Base-by-base conservation (phyloP, 1,140 invertebrate genomes). In the Lucilia cuprina region DNA sequence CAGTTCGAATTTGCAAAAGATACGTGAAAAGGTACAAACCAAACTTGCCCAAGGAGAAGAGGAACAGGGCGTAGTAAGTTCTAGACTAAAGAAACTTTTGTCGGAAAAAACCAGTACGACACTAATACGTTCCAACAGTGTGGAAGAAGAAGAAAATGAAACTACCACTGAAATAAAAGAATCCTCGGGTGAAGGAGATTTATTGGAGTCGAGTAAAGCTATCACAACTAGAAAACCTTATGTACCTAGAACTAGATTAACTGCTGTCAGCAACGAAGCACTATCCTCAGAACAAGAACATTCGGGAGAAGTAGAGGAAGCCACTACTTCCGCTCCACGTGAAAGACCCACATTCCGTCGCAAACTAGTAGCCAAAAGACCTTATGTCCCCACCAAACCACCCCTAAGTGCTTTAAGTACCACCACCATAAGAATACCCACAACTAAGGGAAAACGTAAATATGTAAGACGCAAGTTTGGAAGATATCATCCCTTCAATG, bases 381-480 rank as follows among this genome's bases (percentile, higher is more conserved):
- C 89, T 2, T 86, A 88, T 50, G 49, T 82, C 0, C 85, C 25
- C 14, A 83, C 12, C 7, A 86, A 65, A 70, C 14, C 47, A 7
- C 74, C 14, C 2, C 9, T 74, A n/a, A 41, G 25, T n/a, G 41
- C 49, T n/a, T 41, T 75, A 0, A n/a, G 10, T 0, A 85, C 80
- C 13, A 86, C 87, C 0, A 88, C 86, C 30, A 47, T 86, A 0
- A 74, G 84, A 10, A 55, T 55, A 5, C 80, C 85, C 7, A 49
- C 78, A 4, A 84, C 80, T 5, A 89, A 86, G 0, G 75, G 82
- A n/a, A 83, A 74, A 49, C n/a, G 49, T 10, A 90, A 89, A 50
- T 90, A 87, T 84, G 87, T 89, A n/a, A 85, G 89, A 4, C 86
- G 86, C 25, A 90, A 90, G 84, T 90, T 89, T 35, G 88, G 88